These are phyloP conservation scores for Channa argus DNA, from an alignment of 2,113 vertebrate species.

Conservation along the genomic window DNA sequence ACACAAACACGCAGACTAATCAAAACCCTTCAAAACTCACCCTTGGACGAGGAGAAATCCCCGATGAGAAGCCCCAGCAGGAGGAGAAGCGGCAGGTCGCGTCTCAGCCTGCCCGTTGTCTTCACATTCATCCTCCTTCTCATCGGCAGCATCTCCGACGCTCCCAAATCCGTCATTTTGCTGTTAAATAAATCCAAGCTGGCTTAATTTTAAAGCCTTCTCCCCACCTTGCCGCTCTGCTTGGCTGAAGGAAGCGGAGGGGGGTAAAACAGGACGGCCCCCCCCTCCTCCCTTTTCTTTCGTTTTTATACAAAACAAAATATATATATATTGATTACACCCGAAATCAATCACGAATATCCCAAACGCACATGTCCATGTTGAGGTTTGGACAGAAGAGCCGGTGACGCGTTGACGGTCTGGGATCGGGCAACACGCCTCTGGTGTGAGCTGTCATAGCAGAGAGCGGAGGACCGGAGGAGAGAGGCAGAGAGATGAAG, in stretches of 20 bases:
- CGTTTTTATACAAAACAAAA: slow-evolving; percentile 51
- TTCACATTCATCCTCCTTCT: slow-evolving; percentile 60
- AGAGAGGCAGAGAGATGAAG: slow-evolving; percentile 66
- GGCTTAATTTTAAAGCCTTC: slow-evolving; percentile 66
- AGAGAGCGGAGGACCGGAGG: slow-evolving; percentile 70
- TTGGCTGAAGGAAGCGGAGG: slow-evolving; percentile 75
- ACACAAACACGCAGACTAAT: slow-evolving; percentile 12
- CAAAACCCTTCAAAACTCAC: slow-evolving; percentile 71
- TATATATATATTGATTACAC: neutral
- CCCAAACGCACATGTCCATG: slow-evolving; percentile 73
- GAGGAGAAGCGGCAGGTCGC: slow-evolving; percentile 74
- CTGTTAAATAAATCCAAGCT: slow-evolving; percentile 77
- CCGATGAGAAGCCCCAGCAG: slow-evolving; percentile 76
- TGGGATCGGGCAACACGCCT: slow-evolving; percentile 72
- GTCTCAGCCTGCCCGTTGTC: slow-evolving; percentile 67
- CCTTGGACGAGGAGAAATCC: slow-evolving; percentile 72
- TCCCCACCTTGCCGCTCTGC: slow-evolving; percentile 75
- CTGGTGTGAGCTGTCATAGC: slow-evolving; percentile 80
- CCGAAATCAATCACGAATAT: slow-evolving; percentile 76
- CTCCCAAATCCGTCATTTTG: slow-evolving; percentile 77
- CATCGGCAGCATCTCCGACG: slow-evolving; percentile 59
- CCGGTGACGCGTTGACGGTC: slow-evolving; percentile 66
- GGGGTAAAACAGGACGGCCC: slow-evolving; percentile 71
- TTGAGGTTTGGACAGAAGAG: slow-evolving; percentile 64
- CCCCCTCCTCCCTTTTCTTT: slow-evolving; percentile 70